Evolutionary conservation across 1,140 invertebrate genomes (phyloP), one percentile per base, ranked within the genome.

Genomic region (Nebria ingens): DNA sequence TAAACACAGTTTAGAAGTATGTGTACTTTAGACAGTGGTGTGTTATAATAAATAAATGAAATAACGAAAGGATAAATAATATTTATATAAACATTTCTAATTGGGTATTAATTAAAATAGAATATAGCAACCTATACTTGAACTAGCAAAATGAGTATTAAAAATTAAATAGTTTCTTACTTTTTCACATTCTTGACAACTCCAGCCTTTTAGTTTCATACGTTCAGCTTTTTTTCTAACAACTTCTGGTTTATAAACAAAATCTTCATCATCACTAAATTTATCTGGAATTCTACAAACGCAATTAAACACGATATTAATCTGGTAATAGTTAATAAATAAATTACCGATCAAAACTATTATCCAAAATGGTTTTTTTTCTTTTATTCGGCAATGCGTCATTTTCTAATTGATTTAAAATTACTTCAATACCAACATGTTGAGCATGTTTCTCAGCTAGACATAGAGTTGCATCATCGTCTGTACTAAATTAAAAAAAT

Each of bases 151-250:
- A n/a, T n/a, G n/a, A n/a, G n/a, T n/a, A n/a, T n/a, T n/a, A n/a
- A n/a, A n/a, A n/a, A n/a, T n/a, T n/a, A n/a, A n/a, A n/a, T n/a
- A n/a, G n/a, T 34, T 19, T 51, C 55, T 62, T 67, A 76, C 74
- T 58, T 70, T 56, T 58, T 64, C 56, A 59, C 74, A 76, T 21
- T 71, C 58, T 51, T 65, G 61, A 56, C 75, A 77, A 55, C 60
- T 53, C 64, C 66, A 67, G 19, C 73, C 75, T 42, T 61, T 56
- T 52, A 76, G 56, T 52, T 68, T 66, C 20, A 59, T 65, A 58
- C 70, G 69, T 51, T 71, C 69, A 19, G 17, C 51, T 63, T 71
- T 74, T 20, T 68, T 71, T 20, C 71, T 59, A 11, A 71, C 61
- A 21, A 66, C 52, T 56, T 65, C 65, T 21, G 63, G 62, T 60